Base-by-base conservation (phyloP, 2,797 vertebrate genomes). In the Chelon auratus region DNA sequence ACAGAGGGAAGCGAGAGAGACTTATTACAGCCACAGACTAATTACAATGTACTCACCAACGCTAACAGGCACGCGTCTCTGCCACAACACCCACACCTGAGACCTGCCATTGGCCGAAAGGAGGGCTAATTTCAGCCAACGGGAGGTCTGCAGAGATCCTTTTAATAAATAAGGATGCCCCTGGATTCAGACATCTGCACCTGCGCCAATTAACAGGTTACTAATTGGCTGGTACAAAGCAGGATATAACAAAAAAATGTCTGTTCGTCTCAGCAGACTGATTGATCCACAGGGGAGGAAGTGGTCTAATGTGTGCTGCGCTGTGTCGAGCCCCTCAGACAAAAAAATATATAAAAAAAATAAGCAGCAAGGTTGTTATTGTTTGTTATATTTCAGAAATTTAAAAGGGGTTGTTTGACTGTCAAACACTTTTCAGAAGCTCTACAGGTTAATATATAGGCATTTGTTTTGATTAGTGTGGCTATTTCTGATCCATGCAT, bases 11-110 rank as follows among this genome's bases (percentile, higher is more conserved):
- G 53, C 78, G 53, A 76, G 57, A 73, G 93, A 95, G 93, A 95
- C 95, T 96, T 95, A 97, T 96, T 93, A 96, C 95, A 95, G 94
- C 95, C 95, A 93, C 94, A 77, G 54, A 84, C 95, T 97, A 98
- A 98, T 97, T 97, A 96, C 95, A 94, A 93, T 95, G 95, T 95
- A 95, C 94, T 95, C 94, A 94, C 92, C 85, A 81, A 59, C 81
- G 75, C 75, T 94, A 92, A 95, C 94, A 95, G 95, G 96, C 95
- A 95, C 95, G 94, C 94, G 92, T 95, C 96, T 94, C 93, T 91
- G 92, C 95, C 94, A 90, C 95, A 82, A 73, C 84, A 69, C 71
- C 93, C 94, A 96, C 97, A 99, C 96, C 97, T 98, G 96, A 97
- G 96, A 96, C 96, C 94, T 96, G 82, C 82, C 58, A 90, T 90